Percentiles rank a stretch among this genome's conserved stretches.
These are phyloP conservation scores for Holocentrus rufus DNA, from an alignment of 2,797 vertebrate species.

Conservation along the genomic window DNA sequence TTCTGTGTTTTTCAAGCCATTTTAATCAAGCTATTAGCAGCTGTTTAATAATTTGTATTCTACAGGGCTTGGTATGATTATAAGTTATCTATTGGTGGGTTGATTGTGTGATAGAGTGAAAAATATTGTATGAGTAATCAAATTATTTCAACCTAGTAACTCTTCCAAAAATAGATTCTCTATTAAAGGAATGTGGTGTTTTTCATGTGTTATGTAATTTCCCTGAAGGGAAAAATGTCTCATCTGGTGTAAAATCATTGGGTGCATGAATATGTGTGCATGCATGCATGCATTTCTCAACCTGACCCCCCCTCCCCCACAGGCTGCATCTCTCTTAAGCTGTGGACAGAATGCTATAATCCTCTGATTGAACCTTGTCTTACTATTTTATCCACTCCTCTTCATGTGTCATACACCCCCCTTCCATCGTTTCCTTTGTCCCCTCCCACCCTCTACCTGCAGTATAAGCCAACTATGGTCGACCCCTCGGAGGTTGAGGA, in stretches of 20 bases:
- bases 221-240: conserved; percentile 68
- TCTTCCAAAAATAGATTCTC: conserved; percentile 72
- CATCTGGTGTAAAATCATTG: conserved; percentile 72
- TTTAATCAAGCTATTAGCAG: neutral
- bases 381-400: conserved; percentile 39
- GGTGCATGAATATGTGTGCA: conserved; percentile 74
- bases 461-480: conserved; percentile 80
- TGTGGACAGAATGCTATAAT: conserved; percentile 62
- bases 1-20: neutral
- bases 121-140: conserved; percentile 65
- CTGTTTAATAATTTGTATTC: neutral
- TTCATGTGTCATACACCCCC: conserved; percentile 35
- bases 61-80: neutral
- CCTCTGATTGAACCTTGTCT: conserved; percentile 64
- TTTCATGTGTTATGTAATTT: conserved; percentile 71
- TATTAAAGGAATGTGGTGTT: conserved; percentile 59
- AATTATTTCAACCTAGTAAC: conserved; percentile 75
- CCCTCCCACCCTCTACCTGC: conserved; percentile 32
- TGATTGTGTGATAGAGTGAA: conserved; percentile 64
- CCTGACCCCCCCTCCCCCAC: conserved; percentile 64
- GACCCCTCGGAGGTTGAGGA: conserved; percentile 85
- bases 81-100: conserved; percentile 28
- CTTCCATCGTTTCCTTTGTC: neutral
- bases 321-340: conserved; percentile 64
- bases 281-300: conserved; percentile 59